phyloP scores from a whole-genome alignment of 2,888 invertebrate genomes.

The Augochlorella aurata region DNA sequence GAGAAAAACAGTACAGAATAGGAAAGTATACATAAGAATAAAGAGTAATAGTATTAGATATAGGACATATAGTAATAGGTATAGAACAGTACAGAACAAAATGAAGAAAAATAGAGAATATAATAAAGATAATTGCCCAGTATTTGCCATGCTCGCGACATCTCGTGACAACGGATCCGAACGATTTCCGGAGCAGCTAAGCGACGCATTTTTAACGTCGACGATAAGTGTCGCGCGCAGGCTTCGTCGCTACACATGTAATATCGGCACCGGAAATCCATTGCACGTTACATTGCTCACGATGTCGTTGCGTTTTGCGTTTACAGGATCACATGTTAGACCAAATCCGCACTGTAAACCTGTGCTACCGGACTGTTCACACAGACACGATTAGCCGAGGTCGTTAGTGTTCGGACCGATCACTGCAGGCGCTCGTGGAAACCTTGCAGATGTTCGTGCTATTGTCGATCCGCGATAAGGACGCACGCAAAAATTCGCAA shows the following conservation, averaged over 20 bases:
- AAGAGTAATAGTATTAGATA: no score
- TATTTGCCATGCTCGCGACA: no score
- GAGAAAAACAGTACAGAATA: no score
- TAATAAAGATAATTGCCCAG: no score
- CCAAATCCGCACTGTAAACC: conserved; percentile 49
- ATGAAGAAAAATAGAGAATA: no score
- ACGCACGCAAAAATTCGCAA: conserved; percentile 4
- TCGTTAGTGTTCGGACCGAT: conserved; percentile 32
- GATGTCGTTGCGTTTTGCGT: conserved; percentile 30
- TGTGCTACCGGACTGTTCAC: conserved; percentile 28
- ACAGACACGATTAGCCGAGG: conserved; percentile 29
- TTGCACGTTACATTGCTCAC: conserved; percentile 23
- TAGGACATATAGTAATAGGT: no score
- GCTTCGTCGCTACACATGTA: neutral
- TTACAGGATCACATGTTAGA: conserved; percentile 41
- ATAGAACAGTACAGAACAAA: no score
- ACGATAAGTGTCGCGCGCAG: neutral
- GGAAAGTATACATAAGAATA: no score
- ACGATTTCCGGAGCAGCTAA: no score
- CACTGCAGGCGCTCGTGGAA: conserved; percentile 42
- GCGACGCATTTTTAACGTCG: no score
- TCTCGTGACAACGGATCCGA: no score
- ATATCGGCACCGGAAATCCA: conserved; percentile 20
- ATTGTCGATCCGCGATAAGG: conserved; percentile 26
- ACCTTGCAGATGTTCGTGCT: conserved; percentile 27